A percentile compares a stretch with the other conserved stretches of the same genome.
Evolutionary conservation across 2,888 invertebrate species (phyloP).

Genomic region (Oscheius onirici): DNA sequence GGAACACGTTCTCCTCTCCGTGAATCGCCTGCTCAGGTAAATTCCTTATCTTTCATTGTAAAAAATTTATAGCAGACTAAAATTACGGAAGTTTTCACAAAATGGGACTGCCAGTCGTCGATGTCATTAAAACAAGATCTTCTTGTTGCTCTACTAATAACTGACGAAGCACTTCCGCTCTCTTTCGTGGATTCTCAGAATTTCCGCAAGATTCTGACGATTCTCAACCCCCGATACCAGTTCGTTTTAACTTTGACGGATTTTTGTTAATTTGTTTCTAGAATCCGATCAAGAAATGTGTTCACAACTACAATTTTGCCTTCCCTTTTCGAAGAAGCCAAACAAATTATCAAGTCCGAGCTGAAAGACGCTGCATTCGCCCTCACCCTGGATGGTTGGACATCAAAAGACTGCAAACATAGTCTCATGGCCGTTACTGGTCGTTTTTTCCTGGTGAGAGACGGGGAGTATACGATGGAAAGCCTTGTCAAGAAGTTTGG

Average conservation of each 20-base stretch:
- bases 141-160: not conserved
- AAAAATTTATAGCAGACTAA: no score
- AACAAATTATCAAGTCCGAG: not conserved
- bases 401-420: not conserved
- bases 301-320: no score
- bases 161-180: not conserved
- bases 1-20: no score
- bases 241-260: not conserved
- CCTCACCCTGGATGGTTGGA: slow-evolving; percentile 1
- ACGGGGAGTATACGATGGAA: not conserved
- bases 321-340: not conserved
- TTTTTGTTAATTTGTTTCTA: no score
- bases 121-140: not conserved
- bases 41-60: no score
- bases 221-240: not conserved
- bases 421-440: not conserved
- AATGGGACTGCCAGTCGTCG: not conserved
- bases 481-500: not conserved
- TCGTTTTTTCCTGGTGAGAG: no score
- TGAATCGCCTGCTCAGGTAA: no score
- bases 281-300: no score
- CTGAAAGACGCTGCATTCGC: not conserved
- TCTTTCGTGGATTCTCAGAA: not conserved
- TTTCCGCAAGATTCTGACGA: not conserved
- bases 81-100: not conserved